Base-by-base conservation (phyloP, 2,113 vertebrate genomes). In the Trinectes maculatus region DNA sequence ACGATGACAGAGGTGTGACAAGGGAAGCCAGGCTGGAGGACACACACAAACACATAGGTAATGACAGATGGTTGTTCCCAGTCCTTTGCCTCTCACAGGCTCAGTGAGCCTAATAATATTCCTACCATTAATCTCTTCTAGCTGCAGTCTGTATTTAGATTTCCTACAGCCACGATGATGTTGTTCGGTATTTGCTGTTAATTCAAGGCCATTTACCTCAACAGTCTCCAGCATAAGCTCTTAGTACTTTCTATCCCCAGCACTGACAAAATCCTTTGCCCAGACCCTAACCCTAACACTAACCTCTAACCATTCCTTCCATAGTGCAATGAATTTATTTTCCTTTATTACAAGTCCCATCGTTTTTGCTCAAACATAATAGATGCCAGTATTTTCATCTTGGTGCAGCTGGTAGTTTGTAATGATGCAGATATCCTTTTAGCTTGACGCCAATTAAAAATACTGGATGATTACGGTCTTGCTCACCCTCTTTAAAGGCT, bases 1-100 rank as follows among this genome's bases (percentile, higher is more conserved):
- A 87, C 36, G 79, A 85, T 81, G 84, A 86, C 86, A 83, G 85
- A 80, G 66, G 70, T 62, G 76, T 79, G 76, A 88, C 80, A 75
- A 76, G 71, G 74, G 64, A 60, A 54, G 61, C 65, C 74, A 56
- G 63, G 71, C 68, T 48, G 76, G 63, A 85, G 76, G 37, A 74
- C 73, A 40, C 48, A 54, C 22, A 52, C 43, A 16, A 43, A 52
- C 47, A 43, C 26, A 31, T 6, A 61, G 46, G 40, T 37, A 65
- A 56, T 74, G 69, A 82, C 71, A 76, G 82, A 76, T 83, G 73
- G 64, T 29, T 69, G 52, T 58, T 53, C 59, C 67, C 57, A 71
- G 63, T 76, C 48, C 26, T 47, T 54, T 69, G n/a, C 64, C 39
- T 59, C 53, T 66, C n/a, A 37, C 58, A 40, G 39, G 34, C 40